Base-by-base conservation (phyloP, 2,113 vertebrate species). In the Candoia aspera region DNA sequence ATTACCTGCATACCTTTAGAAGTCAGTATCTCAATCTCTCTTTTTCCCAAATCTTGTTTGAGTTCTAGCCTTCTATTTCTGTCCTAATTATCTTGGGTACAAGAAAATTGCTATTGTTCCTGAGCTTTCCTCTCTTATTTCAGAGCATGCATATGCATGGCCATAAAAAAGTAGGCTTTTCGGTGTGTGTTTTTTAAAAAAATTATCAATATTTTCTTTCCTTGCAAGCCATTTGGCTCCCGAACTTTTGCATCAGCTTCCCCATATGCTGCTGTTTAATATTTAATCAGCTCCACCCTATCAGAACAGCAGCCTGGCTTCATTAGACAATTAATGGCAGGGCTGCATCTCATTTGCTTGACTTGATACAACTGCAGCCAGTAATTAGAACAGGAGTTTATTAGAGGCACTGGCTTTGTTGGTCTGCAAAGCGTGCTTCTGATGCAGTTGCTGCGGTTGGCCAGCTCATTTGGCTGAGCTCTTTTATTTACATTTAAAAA, bases 231-330 rank as follows among this genome's bases (percentile, higher is more conserved):
- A 94, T 73, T 68, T 33, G 9, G 86, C 95, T 93, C 92, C 49
- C 49, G 95, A 94, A 94, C 96, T 97, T 98, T 98, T 98, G 97
- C 98, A 97, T 96, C 95, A 97, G 96, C 96, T 21, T 97, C 97
- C 97, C 98, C 98, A 97, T 98, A 98, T 98, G 98, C 97, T 97
- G 73, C 92, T 97, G 96, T 98, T 98, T 98, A 98, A 98, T 98
- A 98, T 98, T 98, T 98, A 98, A 98, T 98, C 97, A 98, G 97
- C 97, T 97, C 97, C 98, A 97, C 98, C 98, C 98, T 97, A 97
- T 97, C 98, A 96, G 97, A 97, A 97, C 96, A 96, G 97, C 96
- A 97, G 97, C 15, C 97, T 97, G 97, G 97, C 97, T 98, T 98
- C 97, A 97, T 98, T 97, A 98, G 98, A 98, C 98, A 98, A 98